Conservation (phyloP, 2,888 invertebrate genomes). For the Hoplodrina blanda region DNA sequence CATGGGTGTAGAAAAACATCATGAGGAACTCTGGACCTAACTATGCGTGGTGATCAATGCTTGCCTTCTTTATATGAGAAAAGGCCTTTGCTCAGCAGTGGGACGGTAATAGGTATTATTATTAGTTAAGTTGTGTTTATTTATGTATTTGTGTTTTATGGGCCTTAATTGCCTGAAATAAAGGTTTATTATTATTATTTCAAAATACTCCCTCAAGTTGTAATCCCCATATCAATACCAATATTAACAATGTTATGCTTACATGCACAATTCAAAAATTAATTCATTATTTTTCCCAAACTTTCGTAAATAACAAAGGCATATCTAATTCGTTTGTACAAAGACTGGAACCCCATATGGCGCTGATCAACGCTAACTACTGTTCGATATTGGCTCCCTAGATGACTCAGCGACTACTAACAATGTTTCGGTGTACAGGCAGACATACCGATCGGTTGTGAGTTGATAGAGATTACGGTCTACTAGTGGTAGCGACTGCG, state of each 20-base stretch:
- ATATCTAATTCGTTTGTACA: slow-evolving; percentile 61
- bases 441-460: slow-evolving; percentile 59
- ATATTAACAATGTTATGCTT: slow-evolving; percentile 20
- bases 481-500: slow-evolving; percentile 48
- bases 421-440: slow-evolving; percentile 61
- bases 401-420: slow-evolving; percentile 78
- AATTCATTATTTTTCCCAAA: slow-evolving; percentile 50
- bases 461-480: slow-evolving; percentile 51
- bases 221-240: slow-evolving; percentile 22
- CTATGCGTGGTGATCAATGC: too few species aligned
- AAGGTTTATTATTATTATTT: not conserved
- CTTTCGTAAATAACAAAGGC: slow-evolving; percentile 54
- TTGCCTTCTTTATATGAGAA: too few species aligned
- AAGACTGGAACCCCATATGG: slow-evolving; percentile 75
- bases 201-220: not conserved
- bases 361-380: slow-evolving; percentile 78
- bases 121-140: too few species aligned
- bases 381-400: slow-evolving; percentile 77
- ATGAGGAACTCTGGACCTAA: too few species aligned
- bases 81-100: too few species aligned
- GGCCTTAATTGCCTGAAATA: too few species aligned
- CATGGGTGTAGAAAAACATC: too few species aligned
- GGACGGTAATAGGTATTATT: too few species aligned
- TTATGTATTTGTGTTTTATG: too few species aligned
- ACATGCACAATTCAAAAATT: slow-evolving; percentile 47